These are phyloP conservation scores for Apostichopus leukothele DNA, from an alignment of 53 echinoderm and acorn worm genomes.

Conservation along the genomic window DNA sequence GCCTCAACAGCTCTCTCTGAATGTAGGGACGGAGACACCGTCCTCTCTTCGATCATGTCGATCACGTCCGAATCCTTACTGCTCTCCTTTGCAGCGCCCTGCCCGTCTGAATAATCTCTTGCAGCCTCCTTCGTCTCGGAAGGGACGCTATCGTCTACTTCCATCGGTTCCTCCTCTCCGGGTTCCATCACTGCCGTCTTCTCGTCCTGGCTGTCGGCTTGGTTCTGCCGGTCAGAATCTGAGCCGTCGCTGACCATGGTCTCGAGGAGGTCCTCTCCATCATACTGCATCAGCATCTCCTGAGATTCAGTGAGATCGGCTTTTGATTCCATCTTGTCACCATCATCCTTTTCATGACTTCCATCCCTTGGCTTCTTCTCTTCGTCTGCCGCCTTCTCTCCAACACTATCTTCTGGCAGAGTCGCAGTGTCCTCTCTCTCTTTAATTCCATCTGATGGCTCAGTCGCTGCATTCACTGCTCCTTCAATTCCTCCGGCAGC, in stretches of 20 bases:
- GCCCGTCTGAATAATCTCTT: background rate
- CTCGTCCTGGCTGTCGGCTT: background rate
- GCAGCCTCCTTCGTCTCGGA: background rate
- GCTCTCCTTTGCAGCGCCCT: background rate
- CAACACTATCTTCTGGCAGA: background rate
- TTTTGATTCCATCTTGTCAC: background rate
- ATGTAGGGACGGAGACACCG: slow-evolving; percentile 15
- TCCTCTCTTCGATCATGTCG: slow-evolving; percentile 51
- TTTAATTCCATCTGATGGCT: background rate
- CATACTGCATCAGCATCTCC: slow-evolving; percentile 44
- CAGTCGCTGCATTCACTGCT: background rate
- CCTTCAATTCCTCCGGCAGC: background rate
- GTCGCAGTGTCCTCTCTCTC: background rate
- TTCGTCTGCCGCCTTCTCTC: background rate
- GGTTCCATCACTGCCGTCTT: background rate
- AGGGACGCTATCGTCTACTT: background rate
- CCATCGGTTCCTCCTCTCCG: slow-evolving; percentile 18
- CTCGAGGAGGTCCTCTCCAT: slow-evolving; percentile 41
- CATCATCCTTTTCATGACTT: background rate
- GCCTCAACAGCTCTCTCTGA: background rate
- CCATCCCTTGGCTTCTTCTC: background rate
- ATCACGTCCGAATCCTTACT: slow-evolving; percentile 31
- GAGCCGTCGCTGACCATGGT: slow-evolving; percentile 32
- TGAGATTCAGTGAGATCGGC: slow-evolving; percentile 5
- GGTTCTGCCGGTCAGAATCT: slow-evolving; percentile 7